These are phyloP conservation scores for Willowsia nigromaculata DNA, from an alignment of 2,888 invertebrate genomes.

Conservation along the genomic window DNA sequence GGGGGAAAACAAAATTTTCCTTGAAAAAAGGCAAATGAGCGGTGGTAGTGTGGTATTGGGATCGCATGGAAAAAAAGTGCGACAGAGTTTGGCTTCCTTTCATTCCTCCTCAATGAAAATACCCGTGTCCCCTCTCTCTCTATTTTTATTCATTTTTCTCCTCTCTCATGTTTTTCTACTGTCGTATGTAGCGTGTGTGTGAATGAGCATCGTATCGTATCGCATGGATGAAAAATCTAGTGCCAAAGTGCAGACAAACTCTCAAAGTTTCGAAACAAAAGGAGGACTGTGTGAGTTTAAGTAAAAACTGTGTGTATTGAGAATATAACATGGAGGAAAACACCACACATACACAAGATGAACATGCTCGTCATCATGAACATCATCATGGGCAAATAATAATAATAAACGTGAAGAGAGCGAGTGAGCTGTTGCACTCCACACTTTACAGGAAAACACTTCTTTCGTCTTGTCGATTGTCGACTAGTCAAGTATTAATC, in stretches of 20 bases:
- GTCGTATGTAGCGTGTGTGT: not conserved
- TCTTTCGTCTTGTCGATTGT: constrained; percentile 27
- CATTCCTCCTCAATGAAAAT: not conserved
- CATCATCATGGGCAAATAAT: not conserved
- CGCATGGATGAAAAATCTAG: not conserved
- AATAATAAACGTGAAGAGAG: constrained; percentile 13
- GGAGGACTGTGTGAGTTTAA: not conserved
- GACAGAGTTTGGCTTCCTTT: constrained; percentile 3
- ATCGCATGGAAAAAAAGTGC: constrained; percentile 29
- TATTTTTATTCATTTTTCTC: not conserved
- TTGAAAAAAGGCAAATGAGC: constrained; percentile 51
- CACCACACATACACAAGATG: not conserved
- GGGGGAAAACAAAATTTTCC: constrained; percentile 13
- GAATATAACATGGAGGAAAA: not conserved
- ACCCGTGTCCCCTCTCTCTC: not conserved
- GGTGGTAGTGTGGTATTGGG: not conserved
- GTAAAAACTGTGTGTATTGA: not conserved
- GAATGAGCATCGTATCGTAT: not conserved
- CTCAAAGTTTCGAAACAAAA: too few species aligned
- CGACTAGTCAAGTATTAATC: constrained; percentile 34
- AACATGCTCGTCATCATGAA: not conserved
- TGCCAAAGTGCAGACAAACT: too few species aligned
- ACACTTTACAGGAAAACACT: constrained; percentile 36
- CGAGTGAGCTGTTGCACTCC: constrained; percentile 24
- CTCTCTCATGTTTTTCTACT: not conserved